Evolutionary conservation across 2,797 vertebrate species (phyloP).

Genomic region (Argyrosomus regius): DNA sequence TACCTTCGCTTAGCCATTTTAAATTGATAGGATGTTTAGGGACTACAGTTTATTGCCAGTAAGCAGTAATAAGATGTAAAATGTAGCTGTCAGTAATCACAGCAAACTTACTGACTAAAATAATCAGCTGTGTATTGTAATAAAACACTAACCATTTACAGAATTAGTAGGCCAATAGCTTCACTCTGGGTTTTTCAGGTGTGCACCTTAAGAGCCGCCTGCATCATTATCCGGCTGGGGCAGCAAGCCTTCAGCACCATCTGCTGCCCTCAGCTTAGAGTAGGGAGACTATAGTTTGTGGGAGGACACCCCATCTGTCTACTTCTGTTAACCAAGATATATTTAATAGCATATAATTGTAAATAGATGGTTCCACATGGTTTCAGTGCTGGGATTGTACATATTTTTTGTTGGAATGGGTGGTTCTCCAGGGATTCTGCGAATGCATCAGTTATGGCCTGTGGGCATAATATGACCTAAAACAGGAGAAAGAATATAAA

Average conservation of each 20-base stretch:
- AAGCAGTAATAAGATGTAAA: neutral
- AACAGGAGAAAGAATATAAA: conserved; percentile 24
- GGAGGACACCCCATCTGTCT: neutral
- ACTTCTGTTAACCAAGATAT: conserved; percentile 18
- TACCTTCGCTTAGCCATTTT: neutral
- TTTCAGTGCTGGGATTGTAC: conserved; percentile 3
- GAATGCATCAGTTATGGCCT: conserved; percentile 26
- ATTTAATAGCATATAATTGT: conserved; percentile 29
- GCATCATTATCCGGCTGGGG: conserved; percentile 11
- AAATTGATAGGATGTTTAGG: neutral
- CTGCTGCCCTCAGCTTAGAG: neutral
- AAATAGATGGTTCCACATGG: conserved; percentile 19
- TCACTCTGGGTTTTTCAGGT: neutral
- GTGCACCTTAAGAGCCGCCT: neutral
- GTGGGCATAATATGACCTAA: conserved; percentile 41
- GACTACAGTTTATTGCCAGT: neutral
- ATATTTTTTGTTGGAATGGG: conserved; percentile 19
- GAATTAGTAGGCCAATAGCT: neutral
- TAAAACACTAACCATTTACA: neutral
- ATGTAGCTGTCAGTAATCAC: conserved; percentile 1
- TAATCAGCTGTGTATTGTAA: neutral
- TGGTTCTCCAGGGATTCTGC: conserved; percentile 12
- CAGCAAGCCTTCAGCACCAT: neutral
- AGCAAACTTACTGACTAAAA: neutral
- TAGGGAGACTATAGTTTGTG: neutral